phyloP scores from a whole-genome alignment of 2,113 vertebrate species.

The Heteronetta atricapilla region DNA sequence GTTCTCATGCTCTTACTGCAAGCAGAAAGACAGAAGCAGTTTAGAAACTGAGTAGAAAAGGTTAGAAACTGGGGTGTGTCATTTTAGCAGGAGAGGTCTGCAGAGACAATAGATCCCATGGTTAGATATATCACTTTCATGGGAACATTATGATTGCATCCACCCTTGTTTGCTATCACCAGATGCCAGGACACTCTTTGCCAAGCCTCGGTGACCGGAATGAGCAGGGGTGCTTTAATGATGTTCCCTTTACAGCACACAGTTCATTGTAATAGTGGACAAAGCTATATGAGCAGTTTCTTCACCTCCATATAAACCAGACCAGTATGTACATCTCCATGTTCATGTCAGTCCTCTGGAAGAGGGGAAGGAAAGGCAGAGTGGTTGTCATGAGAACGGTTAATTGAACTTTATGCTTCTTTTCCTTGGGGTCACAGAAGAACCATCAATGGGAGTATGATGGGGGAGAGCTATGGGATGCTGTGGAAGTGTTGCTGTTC shows the following conservation, averaged over 20 bases:
- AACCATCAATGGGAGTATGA: background rate
- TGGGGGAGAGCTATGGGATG: background rate
- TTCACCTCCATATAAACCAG: background rate
- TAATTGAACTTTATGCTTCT: background rate
- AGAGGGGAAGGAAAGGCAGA: background rate
- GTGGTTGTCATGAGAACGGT: conserved; percentile 1
- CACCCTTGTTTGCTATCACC: background rate
- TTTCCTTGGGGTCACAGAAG: background rate
- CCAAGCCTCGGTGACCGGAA: background rate
- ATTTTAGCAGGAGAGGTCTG: background rate
- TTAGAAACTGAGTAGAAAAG: background rate
- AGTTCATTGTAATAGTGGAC: background rate
- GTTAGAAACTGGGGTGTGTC: background rate
- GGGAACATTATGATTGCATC: background rate
- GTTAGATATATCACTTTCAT: background rate
- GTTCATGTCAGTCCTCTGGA: background rate
- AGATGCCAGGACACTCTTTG: background rate
- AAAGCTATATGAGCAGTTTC: background rate
- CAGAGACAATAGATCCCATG: background rate
- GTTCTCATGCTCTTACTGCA: background rate
- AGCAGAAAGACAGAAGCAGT: background rate
- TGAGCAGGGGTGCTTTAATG: background rate
- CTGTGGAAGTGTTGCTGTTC: background rate
- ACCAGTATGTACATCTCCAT: background rate
- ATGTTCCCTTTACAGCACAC: background rate